These are phyloP conservation scores for Desoria tigrina DNA, from an alignment of 2,888 invertebrate genomes.

Conservation along the genomic window DNA sequence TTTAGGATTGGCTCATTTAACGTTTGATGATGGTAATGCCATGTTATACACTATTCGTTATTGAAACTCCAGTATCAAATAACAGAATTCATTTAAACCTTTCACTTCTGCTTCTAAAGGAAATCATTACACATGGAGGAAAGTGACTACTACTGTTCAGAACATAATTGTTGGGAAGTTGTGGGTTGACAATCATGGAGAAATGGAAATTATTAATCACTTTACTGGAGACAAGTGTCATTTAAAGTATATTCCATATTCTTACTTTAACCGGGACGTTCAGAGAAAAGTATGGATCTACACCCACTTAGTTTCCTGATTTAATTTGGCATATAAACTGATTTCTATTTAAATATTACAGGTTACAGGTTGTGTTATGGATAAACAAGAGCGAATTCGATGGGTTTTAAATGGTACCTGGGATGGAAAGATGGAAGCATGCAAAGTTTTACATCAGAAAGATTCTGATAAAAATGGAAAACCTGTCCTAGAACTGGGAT, in stretches of 20 bases:
- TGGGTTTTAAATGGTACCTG: conserved; percentile 83
- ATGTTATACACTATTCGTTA: not conserved
- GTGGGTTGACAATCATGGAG: conserved; percentile 99
- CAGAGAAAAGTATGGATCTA: conserved; percentile 81
- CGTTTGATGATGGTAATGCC: conserved; percentile 57
- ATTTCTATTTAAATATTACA: conserved; percentile 54
- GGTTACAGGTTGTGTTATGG: conserved; percentile 71
- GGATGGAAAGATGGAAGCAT: conserved; percentile 94
- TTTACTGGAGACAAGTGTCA: conserved; percentile 89
- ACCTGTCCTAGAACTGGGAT: conserved; percentile 90
- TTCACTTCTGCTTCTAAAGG: conserved; percentile 58
- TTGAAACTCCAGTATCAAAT: not conserved
- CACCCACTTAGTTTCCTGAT: not conserved
- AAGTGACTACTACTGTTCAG: conserved; percentile 97
- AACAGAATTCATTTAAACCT: not conserved
- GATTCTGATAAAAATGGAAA: conserved; percentile 66
- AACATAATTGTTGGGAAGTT: conserved; percentile 99
- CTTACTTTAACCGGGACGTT: conserved; percentile 95
- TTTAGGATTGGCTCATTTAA: conserved; percentile 66
- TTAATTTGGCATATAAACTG: too few relatives aligned
- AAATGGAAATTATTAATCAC: conserved; percentile 95
- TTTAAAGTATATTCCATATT: conserved; percentile 96
- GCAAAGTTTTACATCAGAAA: conserved; percentile 76
- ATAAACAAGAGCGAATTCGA: conserved; percentile 62
- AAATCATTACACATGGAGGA: conserved; percentile 95